phyloP scores from a whole-genome alignment of 2,113 vertebrate species.

The Steatornis caripensis region DNA sequence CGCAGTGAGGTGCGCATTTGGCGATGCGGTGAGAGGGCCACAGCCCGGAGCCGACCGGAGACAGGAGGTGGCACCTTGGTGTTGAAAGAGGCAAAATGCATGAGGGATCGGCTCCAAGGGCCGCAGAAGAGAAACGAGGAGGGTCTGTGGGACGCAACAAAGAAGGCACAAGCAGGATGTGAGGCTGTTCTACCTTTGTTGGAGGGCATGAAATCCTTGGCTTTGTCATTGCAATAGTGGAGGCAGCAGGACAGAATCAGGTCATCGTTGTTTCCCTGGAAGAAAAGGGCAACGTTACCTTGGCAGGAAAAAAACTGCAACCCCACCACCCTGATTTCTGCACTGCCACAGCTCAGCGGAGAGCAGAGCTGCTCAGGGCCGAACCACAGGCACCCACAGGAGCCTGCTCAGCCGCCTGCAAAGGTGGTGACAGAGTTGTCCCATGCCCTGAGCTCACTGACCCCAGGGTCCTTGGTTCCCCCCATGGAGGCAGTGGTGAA shows the following conservation, averaged over 20 bases:
- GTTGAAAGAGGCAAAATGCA: conserved; percentile 19
- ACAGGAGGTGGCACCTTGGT: conserved; percentile 49
- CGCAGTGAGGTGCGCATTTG: conserved; percentile 2
- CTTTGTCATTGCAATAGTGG: conserved; percentile 97
- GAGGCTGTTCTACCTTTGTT: conserved; percentile 81
- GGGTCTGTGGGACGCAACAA: neutral
- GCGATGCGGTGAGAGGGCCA: neutral
- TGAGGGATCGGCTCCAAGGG: neutral
- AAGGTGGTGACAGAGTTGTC: neutral
- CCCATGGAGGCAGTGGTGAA: neutral
- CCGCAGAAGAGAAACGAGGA: neutral
- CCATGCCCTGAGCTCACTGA: fast-evolving
- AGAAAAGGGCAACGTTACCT: neutral
- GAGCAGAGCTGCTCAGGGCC: neutral
- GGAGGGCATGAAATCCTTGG: conserved; percentile 91
- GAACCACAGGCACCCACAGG: fast-evolving
- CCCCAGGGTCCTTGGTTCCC: neutral
- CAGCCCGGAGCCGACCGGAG: neutral
- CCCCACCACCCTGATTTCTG: neutral
- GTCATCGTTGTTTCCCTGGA: conserved; percentile 95
- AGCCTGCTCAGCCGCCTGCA: neutral
- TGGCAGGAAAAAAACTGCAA: neutral
- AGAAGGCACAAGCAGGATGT: neutral
- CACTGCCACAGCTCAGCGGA: fast-evolving
- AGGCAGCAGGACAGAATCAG: conserved; percentile 85